Percentiles rank a stretch among this genome's conserved stretches.
These are phyloP conservation scores for Sibirionetta formosa DNA, from an alignment of 2,797 vertebrate genomes.

Conservation along the genomic window DNA sequence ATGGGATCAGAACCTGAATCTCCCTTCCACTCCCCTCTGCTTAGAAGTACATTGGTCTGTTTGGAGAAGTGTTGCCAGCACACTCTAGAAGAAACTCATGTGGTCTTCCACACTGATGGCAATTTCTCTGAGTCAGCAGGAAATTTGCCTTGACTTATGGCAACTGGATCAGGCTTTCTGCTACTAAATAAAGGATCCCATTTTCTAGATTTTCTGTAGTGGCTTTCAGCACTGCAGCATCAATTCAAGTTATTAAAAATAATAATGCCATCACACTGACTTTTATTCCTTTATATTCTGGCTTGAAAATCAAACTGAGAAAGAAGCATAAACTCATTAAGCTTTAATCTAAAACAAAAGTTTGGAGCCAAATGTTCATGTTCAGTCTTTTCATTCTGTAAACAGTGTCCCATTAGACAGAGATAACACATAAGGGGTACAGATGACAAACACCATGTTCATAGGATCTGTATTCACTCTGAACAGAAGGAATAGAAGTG, in stretches of 20 bases:
- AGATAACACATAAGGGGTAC: constrained; percentile 26
- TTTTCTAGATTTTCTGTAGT: constrained; percentile 15
- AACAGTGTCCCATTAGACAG: constrained; percentile 32
- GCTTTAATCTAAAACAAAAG: constrained; percentile 46
- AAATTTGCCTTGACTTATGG: constrained; percentile 35
- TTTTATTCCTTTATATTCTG: constrained; percentile 33
- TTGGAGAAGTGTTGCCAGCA: background rate
- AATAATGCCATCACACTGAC: constrained; percentile 37
- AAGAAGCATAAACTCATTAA: constrained; percentile 47
- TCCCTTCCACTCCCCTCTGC: background rate
- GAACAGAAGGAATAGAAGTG: constrained; percentile 19
- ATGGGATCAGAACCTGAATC: background rate
- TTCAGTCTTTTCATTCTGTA: constrained; percentile 35
- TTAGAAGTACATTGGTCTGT: background rate
- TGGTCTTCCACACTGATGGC: background rate
- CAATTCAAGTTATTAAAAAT: constrained; percentile 39
- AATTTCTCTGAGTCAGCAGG: constrained; percentile 26
- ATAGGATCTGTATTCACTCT: constrained; percentile 18
- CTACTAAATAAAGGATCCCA: background rate
- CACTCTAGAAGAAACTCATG: background rate
- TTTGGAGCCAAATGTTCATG: constrained; percentile 18
- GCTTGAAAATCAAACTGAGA: constrained; percentile 23
- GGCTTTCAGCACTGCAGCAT: constrained; percentile 1
- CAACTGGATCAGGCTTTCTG: constrained; percentile 27
- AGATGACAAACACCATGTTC: constrained; percentile 27